Evolutionary conservation across 2,113 vertebrate species (phyloP), one percentile per base, ranked within the genome.

Genomic region (Callospermophilus lateralis): DNA sequence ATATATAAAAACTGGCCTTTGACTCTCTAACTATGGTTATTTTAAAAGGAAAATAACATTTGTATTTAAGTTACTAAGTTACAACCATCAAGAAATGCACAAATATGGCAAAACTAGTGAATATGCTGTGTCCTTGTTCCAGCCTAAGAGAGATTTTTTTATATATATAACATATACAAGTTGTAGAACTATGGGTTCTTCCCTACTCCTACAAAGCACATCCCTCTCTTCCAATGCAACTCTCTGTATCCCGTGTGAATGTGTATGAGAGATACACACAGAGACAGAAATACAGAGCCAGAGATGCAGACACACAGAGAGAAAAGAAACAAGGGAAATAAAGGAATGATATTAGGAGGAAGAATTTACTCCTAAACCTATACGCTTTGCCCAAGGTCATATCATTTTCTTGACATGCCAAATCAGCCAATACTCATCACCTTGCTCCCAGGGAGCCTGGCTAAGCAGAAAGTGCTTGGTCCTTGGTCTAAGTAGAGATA

Each of bases 1-100:
- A 45, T 45, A 8, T 45, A 45, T 45, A 45, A 9, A 45, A 1
- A 45, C 45, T 8, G 8, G 20, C 17, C 45, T 70, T 79, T 76
- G 42, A 80, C 12, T 86, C 79, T 86, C 45, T 93, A 63, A 76
- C 9, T 30, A 76, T 7, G 72, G 55, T 84, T 58, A 63, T 13
- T 73, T 78, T 90, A 84, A 81, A 61, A 94, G 20, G 22, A 80
- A 89, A 94, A 89, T 22, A 73, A 58, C 37, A 1, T 70, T 95
- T 26, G 19, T 88, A 22, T 86, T 76, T 73, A 72, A 13, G 26
- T n/a, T n/a, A n/a, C n/a, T n/a, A n/a, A n/a, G n/a, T 48, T 93
- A 78, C n/a, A 88, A 45, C 53, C n/a, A 63, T 39, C 32, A 51
- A 94, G 15, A 89, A 91, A 34, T 85, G 17, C 53, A 72, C 39